Base-by-base conservation (phyloP, 2,888 invertebrate species). In the Panopea generosa region DNA sequence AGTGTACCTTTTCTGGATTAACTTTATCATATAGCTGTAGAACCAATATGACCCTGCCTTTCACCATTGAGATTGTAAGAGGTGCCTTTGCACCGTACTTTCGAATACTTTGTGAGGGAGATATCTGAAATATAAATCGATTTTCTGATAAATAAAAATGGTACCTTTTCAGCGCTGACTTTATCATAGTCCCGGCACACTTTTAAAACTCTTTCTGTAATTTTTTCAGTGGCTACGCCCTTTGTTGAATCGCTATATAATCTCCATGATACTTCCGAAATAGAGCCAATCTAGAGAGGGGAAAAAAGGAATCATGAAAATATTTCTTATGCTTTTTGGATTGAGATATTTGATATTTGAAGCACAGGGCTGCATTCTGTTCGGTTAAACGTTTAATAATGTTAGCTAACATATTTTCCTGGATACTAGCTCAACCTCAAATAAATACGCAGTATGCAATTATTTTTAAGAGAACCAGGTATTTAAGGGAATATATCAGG, bases 11-110 rank as follows among this genome's bases (percentile, higher is more conserved):
- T 87, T 95, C 95, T 85, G 95, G 95, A 87, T 95, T 95, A 90
- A 97, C 95, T 95, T 98, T 98, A 95, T 98, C 97, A 94, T 96
- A 97, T 82, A 96, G 95, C 87, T 95, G 94, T 93, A 97, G 95
- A 90, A 97, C 97, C 95, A 96, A 96, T 91, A 98, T 93, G 76
- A 98, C 97, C 90, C 97, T 95, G 76, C 96, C 95, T 93, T 95
- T 94, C 88, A 97, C 95, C 91, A 96, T 95, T 90, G 95, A 94
- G 90, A 94, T 94, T 53, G 87, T 76, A 11, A 87, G 84, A 20
- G 84, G 57, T 16, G 43, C 73, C 53, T 79, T 79, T 29, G 72
- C 79, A 61, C 83, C 82, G 77, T 87, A 88, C 38, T 57, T 50
- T 70, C 87, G 66, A 59, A 59, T 47, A 52, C 69, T 61, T 56